A percentile compares a stretch with the other conserved stretches of the same genome.
phyloP scores from a whole-genome alignment of 2,888 invertebrate genomes.

The Cephus pulcher region DNA sequence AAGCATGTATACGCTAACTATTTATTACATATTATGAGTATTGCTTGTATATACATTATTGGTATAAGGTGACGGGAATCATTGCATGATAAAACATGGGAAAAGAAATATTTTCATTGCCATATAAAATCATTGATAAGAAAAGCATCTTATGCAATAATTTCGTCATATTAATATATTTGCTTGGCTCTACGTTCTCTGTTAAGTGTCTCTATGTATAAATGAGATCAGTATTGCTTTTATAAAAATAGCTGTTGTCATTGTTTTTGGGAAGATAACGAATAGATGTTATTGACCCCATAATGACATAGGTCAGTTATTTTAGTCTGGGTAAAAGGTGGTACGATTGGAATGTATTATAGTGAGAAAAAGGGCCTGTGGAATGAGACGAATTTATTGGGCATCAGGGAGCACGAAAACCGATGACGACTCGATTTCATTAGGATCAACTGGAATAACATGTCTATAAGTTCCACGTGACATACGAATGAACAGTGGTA shows the following conservation, averaged over 20 bases:
- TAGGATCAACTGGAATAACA: neutral
- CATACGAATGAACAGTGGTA: neutral
- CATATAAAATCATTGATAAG: neutral
- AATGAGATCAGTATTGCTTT: neutral
- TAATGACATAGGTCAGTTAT: neutral
- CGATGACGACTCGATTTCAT: neutral
- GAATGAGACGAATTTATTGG: neutral
- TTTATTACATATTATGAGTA: neutral
- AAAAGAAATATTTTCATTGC: neutral
- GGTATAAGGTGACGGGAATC: neutral
- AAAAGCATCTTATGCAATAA: neutral
- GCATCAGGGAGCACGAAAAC: neutral
- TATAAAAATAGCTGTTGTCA: neutral
- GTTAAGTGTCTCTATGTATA: neutral
- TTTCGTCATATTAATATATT: neutral
- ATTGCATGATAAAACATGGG: neutral
- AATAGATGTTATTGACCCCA: neutral
- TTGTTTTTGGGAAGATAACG: neutral
- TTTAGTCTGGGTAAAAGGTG: neutral
- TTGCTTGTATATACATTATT: neutral
- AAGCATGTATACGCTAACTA: slow-evolving; percentile 67
- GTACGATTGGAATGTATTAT: neutral
- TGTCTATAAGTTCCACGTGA: neutral
- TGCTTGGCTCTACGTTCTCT: neutral
- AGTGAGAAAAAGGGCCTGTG: neutral